Conservation (phyloP, 2,797 vertebrate species). For the Catharus ustulatus region DNA sequence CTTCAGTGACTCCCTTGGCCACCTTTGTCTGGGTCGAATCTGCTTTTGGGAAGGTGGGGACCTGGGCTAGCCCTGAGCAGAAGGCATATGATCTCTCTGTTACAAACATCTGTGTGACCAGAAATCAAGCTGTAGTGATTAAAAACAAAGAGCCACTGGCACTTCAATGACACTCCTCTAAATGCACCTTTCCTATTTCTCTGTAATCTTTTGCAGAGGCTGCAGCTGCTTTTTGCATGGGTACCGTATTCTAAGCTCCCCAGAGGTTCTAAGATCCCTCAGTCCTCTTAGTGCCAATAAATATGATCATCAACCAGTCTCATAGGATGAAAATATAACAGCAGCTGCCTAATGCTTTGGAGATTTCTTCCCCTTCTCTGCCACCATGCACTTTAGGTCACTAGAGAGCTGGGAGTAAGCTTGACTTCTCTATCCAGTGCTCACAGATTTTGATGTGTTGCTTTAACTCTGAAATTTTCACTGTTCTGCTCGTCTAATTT, state of each 20-base stretch:
- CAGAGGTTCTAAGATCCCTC: background rate
- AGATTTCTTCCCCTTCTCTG: background rate
- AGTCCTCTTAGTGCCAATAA: background rate
- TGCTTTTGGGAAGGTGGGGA: background rate
- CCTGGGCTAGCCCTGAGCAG: background rate
- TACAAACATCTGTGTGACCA: background rate
- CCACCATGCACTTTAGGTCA: background rate
- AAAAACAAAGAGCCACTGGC: background rate
- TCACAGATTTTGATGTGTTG: background rate
- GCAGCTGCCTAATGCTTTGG: background rate
- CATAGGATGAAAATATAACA: background rate
- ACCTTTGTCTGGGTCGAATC: background rate
- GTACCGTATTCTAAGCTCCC: background rate
- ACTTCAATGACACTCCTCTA: background rate
- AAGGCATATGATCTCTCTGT: background rate
- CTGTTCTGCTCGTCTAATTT: background rate
- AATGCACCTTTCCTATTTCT: background rate
- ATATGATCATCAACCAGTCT: background rate
- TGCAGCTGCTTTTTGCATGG: background rate
- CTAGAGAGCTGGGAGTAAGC: background rate
- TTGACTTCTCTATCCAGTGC: background rate
- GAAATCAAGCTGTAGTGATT: background rate
- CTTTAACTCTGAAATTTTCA: background rate
- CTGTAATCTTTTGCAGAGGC: background rate
- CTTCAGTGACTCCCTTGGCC: rapidly evolving